Conservation (phyloP, 2,797 vertebrate genomes). For the Pygocentrus nattereri region DNA sequence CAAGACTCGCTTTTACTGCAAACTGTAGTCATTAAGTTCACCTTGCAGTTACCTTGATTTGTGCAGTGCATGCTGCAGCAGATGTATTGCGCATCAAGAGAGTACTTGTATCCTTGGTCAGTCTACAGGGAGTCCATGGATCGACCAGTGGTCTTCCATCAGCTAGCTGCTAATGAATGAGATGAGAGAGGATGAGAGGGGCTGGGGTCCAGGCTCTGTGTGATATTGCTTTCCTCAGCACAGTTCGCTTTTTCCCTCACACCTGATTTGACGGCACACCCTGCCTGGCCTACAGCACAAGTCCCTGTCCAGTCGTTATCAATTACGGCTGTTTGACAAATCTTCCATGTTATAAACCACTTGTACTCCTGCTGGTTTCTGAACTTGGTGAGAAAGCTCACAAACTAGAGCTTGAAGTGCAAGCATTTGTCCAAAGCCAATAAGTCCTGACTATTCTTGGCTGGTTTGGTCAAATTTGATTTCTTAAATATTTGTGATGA, state of each 20-base stretch:
- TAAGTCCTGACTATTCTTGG: no score
- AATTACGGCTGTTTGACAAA: slow-evolving; percentile 67
- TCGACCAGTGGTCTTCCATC: slow-evolving; percentile 55
- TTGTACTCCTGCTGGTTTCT: neutral
- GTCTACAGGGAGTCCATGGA: slow-evolving; percentile 33
- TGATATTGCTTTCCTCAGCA: slow-evolving; percentile 60
- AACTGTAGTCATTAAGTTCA: slow-evolving; percentile 27
- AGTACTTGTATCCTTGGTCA: slow-evolving; percentile 15
- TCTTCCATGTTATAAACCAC: slow-evolving; percentile 7
- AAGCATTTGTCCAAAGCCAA: neutral
- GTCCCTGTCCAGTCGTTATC: slow-evolving; percentile 80
- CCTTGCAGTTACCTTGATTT: slow-evolving; percentile 37
- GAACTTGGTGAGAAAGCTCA: neutral
- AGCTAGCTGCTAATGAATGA: slow-evolving; percentile 53
- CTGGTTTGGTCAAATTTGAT: no score
- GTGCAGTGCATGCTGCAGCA: neutral
- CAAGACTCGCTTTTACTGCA: no score
- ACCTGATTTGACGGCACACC: slow-evolving; percentile 71
- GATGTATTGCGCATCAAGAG: slow-evolving; percentile 26
- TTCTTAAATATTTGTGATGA: no score
- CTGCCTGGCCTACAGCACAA: slow-evolving; percentile 65
- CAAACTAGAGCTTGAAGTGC: neutral
- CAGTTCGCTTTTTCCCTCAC: slow-evolving; percentile 61
- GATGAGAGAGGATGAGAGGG: slow-evolving; percentile 30
- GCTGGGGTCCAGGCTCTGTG: neutral